Base-by-base conservation (phyloP, 30 jellyfish, hydroid and myxozoan species). In the Aurelia sp. region DNA sequence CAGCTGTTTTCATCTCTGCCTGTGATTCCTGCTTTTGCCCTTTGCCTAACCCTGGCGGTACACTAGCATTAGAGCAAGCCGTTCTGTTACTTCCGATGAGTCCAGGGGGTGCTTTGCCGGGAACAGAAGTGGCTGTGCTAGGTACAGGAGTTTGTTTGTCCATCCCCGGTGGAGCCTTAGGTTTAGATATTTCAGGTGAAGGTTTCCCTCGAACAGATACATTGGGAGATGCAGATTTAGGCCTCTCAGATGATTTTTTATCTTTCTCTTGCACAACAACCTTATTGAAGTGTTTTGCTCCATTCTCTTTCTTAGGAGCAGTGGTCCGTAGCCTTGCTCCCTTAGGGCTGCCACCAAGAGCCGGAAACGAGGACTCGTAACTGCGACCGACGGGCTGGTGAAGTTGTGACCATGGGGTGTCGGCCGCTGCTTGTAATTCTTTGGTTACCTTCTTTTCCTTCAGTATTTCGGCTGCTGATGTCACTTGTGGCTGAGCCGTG, bases 101-200 rank as follows among this genome's bases (percentile, higher is more conserved):
- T 69, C 80, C 27, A 22, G 62, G 27, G 27, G 60, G 80, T 33
- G 21, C 57, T 22, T 18, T 18, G 27, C 69, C 6, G 33, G 69
- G 33, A 13, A 21, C 24, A 18, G 69, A 1, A 21, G 69, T 13
- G 12, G 24, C n/a, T 52, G 74, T 60, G 51, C 41, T 89, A 16
- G 96, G 96, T 35, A 67, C 20, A 47, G 84, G 22, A 22, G 48
- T 57, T 11, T 68, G 61, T 19, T 59, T 86, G 19, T 66, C 50
- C 47, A 76, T 38, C 31, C 76, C 76, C 38, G 87, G 87, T 4
- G 87, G 76, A 60, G 79, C 50, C 62, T 5, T n/a, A 4, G 33
- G 2, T 4, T 59, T 59, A 18, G 69, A 59, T 59, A 59, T 59
- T 12, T 59, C 69, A 8, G 33, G 33, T 21, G 69, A n/a, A 59